Evolutionary conservation across 1,140 invertebrate genomes (phyloP).

Genomic region (Teleogryllus occipitalis): DNA sequence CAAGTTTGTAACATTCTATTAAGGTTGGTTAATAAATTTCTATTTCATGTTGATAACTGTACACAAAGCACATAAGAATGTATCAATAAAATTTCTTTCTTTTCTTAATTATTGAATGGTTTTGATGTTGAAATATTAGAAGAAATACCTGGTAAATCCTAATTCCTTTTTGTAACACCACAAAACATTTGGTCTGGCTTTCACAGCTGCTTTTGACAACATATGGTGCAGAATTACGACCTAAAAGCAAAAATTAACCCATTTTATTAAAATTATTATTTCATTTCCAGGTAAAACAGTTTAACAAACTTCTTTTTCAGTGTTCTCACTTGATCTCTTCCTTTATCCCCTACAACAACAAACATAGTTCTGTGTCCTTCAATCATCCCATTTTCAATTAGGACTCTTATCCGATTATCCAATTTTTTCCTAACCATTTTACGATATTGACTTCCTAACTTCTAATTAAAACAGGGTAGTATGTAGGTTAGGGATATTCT

Average conservation of each 20-base stretch:
- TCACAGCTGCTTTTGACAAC: conserved; percentile 86
- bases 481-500: no score
- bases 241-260: conserved; percentile 36
- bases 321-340: conserved; percentile 75
- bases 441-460: background rate
- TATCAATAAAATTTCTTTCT: no score
- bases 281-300: background rate
- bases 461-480: no score
- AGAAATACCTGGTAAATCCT: conserved; percentile 72
- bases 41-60: no score
- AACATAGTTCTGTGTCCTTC: conserved; percentile 87
- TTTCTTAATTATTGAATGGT: no score
- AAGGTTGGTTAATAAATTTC: no score
- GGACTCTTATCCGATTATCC: conserved; percentile 86
- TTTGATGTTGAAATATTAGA: no score
- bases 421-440: conserved; percentile 89
- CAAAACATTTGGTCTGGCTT: conserved; percentile 82
- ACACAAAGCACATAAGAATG: no score
- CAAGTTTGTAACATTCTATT: no score
- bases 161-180: conserved; percentile 99
- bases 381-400: conserved; percentile 95
- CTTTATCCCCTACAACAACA: conserved; percentile 92
- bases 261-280: background rate
- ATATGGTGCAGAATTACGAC: conserved; percentile 96
- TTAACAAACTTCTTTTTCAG: background rate